Evolutionary conservation across 2,797 vertebrate genomes (phyloP).

Genomic region (Squalus acanthias): DNA sequence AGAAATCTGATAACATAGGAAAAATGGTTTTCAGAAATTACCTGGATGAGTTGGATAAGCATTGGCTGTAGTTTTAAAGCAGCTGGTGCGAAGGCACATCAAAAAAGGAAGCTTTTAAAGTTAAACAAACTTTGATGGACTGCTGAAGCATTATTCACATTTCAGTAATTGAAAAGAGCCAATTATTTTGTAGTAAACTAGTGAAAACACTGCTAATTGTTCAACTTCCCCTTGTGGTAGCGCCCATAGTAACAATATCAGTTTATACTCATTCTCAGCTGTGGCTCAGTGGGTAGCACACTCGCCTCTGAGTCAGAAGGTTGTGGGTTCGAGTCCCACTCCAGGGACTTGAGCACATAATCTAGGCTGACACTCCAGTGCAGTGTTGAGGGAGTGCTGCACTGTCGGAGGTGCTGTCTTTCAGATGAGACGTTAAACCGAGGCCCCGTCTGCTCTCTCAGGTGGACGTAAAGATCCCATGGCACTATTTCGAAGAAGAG

Average conservation of each 20-base stretch:
- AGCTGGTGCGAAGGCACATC: not conserved
- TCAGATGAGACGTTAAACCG: no score
- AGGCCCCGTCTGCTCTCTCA: no score
- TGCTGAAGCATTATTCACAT: not conserved
- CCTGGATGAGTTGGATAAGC: not conserved
- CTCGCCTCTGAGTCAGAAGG: no score
- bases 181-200: not conserved
- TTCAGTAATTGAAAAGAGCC: not conserved
- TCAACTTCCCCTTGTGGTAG: not conserved
- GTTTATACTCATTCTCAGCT: not conserved
- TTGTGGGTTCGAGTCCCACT: no score
- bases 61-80: not conserved
- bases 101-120: not conserved
- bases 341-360: no score
- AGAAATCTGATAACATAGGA: not conserved
- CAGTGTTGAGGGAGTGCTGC: no score
- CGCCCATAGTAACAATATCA: not conserved
- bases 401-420: no score
- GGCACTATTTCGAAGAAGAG: no score
- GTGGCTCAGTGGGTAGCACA: no score
- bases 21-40: slow-evolving; percentile 1
- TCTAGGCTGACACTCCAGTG: no score
- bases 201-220: not conserved
- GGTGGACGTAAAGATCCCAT: no score
- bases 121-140: not conserved